Percentiles rank a stretch among this genome's conserved stretches.
phyloP scores from a whole-genome alignment of 2,797 vertebrate genomes.

The Xyrichtys novacula region DNA sequence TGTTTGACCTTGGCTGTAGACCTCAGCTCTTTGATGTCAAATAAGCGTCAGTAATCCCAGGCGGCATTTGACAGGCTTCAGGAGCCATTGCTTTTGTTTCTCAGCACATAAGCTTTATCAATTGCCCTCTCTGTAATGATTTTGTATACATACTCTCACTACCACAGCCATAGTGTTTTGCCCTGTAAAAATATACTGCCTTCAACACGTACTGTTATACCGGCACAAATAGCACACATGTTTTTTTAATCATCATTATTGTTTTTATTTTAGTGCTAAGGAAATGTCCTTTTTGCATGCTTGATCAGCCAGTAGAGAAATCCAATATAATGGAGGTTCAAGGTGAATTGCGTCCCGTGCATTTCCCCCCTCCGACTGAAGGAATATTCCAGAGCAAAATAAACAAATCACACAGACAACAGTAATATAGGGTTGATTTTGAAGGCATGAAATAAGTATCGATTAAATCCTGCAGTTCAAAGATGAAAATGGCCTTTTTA shows the following conservation, averaged over 20 bases:
- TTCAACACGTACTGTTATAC: constrained; percentile 67
- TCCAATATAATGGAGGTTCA: constrained; percentile 93
- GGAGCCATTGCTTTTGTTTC: constrained; percentile 84
- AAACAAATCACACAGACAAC: constrained; percentile 90
- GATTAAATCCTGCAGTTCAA: constrained; percentile 88
- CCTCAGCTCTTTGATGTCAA: constrained; percentile 81
- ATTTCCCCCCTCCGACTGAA: constrained; percentile 72
- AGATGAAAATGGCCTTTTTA: constrained; percentile 92
- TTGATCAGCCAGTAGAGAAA: constrained; percentile 99
- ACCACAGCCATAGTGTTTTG: constrained; percentile 63
- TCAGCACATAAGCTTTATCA: constrained; percentile 81
- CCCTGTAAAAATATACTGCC: constrained; percentile 84
- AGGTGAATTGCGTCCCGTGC: constrained; percentile 91
- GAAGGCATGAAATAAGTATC: constrained; percentile 91
- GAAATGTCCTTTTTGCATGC: constrained; percentile 96
- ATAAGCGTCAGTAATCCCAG: constrained; percentile 79
- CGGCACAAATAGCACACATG: constrained; percentile 81
- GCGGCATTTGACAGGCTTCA: constrained; percentile 78
- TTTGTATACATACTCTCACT: constrained; percentile 83
- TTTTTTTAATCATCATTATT: constrained; percentile 90
- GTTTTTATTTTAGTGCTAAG: constrained; percentile 90
- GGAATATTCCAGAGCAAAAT: constrained; percentile 85
- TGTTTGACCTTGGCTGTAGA: constrained; percentile 84
- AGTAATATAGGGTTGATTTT: constrained; percentile 89
- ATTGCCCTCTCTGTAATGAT: constrained; percentile 82